Evolutionary conservation across 1,140 invertebrate species (phyloP), one percentile per base, ranked within the genome.

Genomic region (Eriosoma lanigerum): DNA sequence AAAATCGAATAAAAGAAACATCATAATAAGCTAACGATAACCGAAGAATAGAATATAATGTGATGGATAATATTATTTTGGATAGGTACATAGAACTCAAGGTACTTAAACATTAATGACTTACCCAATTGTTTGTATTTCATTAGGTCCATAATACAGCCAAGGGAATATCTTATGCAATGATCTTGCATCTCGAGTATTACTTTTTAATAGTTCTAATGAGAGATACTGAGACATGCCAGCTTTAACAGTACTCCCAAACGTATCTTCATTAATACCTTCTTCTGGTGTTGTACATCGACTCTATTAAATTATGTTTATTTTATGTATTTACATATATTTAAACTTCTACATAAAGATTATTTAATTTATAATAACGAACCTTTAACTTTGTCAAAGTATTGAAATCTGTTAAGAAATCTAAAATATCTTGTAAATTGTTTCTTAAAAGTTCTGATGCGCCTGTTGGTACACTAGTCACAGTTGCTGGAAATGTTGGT

Each of bases 341-440:
- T 68, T 24, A 15, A 21, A 6, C 8, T 3, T 38, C 8, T 38
- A 4, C 5, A 46, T 46, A 24, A 9, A 68, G 15, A 68, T 46
- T 68, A 24, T 24, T n/a, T n/a, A 21, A 44, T 26, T n/a, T n/a
- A n/a, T 68, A 73, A n/a, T 48, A 62, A 82, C 81, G 83, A 87
- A 96, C 95, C 90, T 99, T 99, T 38, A 99, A 92, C 89, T 98
- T 98, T 80, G 93, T 96, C 60, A 99, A 89, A 0, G 97, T 96
- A 84, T 99, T 96, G 83, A 98, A 94, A 86, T 99, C 98, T 15
- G 94, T 92, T 82, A 99, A 89, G 85, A 99, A 98, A 73, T 99
- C 97, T 19, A 99, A 88, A 76, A 96, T 92, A 86, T 99, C 98
- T n/a, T 90, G 90, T 10, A 99, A 88, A 85, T 98, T 94, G 81